phyloP scores from a whole-genome alignment of 2,888 invertebrate genomes.

The Dorcus hopei region DNA sequence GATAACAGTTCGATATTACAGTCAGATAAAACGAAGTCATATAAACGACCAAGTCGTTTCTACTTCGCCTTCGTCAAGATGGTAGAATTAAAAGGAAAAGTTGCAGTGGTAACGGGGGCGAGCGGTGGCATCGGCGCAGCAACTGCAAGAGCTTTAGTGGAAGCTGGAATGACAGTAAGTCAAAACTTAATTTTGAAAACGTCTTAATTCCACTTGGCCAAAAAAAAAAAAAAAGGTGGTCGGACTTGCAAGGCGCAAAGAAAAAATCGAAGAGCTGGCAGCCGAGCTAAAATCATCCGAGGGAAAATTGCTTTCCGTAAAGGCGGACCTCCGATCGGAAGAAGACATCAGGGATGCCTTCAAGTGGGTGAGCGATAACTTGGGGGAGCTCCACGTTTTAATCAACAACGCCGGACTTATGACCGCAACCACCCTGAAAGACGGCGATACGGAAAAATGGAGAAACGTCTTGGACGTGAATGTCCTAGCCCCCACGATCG shows the following conservation, averaged over 20 bases:
- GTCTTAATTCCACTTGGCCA: too few species aligned
- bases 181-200: too few species aligned
- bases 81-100: too few species aligned
- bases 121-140: too few species aligned
- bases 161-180: too few species aligned
- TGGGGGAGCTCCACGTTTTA: background rate
- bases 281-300: background rate
- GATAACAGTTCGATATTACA: too few species aligned
- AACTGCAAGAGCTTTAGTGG: too few species aligned
- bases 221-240: background rate
- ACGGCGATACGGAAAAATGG: conserved; percentile 7
- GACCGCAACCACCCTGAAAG: background rate
- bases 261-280: background rate
- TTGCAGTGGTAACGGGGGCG: too few species aligned
- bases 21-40: too few species aligned
- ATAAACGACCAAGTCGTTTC: too few species aligned
- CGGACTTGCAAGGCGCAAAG: conserved; percentile 2
- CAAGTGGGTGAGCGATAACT: conserved; percentile 1
- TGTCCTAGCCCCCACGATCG: background rate
- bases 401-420: conserved; percentile 8
- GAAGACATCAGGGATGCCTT: conserved; percentile 6
- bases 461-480: conserved; percentile 10
- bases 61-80: too few species aligned
- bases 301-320: conserved; percentile 3
- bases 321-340: conserved; percentile 4